Percentiles rank a stretch among this genome's conserved stretches.
Conservation (phyloP, 1,140 invertebrate genomes). For the Drosophila sp. region DNA sequence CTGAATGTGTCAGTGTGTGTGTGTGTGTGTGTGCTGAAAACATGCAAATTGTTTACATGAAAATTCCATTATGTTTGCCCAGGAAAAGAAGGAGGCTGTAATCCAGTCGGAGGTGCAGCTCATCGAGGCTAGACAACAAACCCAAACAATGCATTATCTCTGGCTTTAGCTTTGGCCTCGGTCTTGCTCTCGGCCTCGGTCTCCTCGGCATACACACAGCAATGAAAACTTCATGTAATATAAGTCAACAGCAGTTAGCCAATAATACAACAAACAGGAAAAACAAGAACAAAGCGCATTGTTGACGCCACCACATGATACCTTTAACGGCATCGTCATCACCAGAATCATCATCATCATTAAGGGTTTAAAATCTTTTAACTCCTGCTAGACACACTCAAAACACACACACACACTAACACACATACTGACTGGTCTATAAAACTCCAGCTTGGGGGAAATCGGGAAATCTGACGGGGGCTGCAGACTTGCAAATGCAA, state of each 20-base stretch:
- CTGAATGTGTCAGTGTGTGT: slow-evolving; percentile 20
- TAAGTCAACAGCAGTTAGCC: slow-evolving; percentile 65
- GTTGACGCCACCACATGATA: slow-evolving; percentile 38
- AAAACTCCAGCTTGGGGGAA: slow-evolving; percentile 20
- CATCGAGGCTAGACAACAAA: slow-evolving; percentile 62
- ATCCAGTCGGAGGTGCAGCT: slow-evolving; percentile 45
- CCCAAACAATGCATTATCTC: slow-evolving; percentile 68
- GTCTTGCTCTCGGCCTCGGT: no score
- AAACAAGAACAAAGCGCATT: slow-evolving; percentile 54
- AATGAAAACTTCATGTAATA: slow-evolving; percentile 65
- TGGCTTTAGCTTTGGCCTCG: slow-evolving; percentile 39
- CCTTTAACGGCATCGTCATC: slow-evolving; percentile 50
- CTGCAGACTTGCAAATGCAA: slow-evolving; percentile 66
- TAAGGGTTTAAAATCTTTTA: slow-evolving; percentile 53
- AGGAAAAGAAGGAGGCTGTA: slow-evolving; percentile 42
- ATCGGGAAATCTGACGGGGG: slow-evolving; percentile 10
- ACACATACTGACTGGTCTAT: slow-evolving; percentile 25
- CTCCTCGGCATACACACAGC: slow-evolving; percentile 27
- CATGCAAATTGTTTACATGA: slow-evolving; percentile 76
- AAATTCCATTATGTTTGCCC: slow-evolving; percentile 73
- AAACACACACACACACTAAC: slow-evolving; percentile 11
- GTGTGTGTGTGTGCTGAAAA: slow-evolving; percentile 47
- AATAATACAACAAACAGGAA: slow-evolving; percentile 47
- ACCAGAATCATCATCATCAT: slow-evolving; percentile 47
- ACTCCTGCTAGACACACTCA: slow-evolving; percentile 51